Evolutionary conservation across 2,113 vertebrate genomes (phyloP), one percentile per base, ranked within the genome.

Genomic region (Dipodomys merriami): DNA sequence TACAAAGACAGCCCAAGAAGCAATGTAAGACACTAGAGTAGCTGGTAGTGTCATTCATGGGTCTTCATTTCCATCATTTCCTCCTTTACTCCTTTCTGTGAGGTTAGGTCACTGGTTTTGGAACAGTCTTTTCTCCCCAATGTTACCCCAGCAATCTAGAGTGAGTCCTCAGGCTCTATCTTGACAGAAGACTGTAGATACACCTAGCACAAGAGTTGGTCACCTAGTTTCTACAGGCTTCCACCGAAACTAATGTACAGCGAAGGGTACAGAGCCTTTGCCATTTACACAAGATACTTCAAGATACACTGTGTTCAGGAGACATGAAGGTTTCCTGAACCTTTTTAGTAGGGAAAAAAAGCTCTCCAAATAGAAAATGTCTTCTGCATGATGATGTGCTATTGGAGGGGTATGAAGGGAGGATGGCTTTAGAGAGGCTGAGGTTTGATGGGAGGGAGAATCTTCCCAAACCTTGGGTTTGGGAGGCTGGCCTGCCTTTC

Each of bases 271-370:
- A 69, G 90, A 90, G 77, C 49, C 49, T 49, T 49, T 49, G 12
- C 49, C 49, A 49, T 49, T 49, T 49, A 49, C 49, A 49, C 49
- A 49, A 12, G 5, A 39, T 39, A 88, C 88, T 86, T 93, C 68
- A 83, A 72, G 76, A 87, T 64, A 86, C 84, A 12, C 49, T 53
- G 44, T 86, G 60, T 39, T 64, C 22, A 49, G 74, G 83, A 81
- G 72, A 67, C 68, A 44, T 88, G 49, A 62, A 76, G 74, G n/a
- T 67, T 93, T 82, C 29, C 76, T 39, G 39, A 39, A 79, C 83
- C 91, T 89, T 80, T 67, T 53, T 94, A 76, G 86, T 62, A 62
- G 60, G 16, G 16, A 62, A 62, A 33, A 73, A 94, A 76, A 68
- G 10, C n/a, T 68, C 67, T 71, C 22, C 12, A 67, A 72, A n/a